phyloP scores from a whole-genome alignment of 2,113 vertebrate species.

The Sinocyclocheilus anophthalmus region DNA sequence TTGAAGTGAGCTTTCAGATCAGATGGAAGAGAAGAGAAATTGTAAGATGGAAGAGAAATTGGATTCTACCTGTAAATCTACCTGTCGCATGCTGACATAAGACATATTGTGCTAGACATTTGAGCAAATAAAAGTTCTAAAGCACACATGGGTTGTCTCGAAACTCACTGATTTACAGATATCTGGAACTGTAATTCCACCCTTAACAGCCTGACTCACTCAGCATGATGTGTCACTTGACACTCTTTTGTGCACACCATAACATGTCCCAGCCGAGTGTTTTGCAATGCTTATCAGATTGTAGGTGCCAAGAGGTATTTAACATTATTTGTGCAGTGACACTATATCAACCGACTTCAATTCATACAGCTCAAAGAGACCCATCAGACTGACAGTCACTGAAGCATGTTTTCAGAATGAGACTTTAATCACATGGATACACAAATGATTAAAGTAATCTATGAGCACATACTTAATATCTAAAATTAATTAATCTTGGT shows the following conservation, averaged over 20 bases:
- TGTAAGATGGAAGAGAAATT: neutral
- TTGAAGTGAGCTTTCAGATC: neutral
- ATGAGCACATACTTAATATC: too few species aligned
- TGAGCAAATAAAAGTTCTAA: neutral
- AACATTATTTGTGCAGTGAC: neutral
- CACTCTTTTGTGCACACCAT: conserved; percentile 2
- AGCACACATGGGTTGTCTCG: neutral
- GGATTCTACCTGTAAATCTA: neutral
- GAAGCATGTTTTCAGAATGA: neutral
- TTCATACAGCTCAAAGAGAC: neutral
- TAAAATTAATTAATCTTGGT: too few species aligned
- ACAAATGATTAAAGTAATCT: too few species aligned
- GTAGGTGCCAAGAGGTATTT: neutral
- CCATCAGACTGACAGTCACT: too few species aligned
- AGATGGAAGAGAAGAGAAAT: neutral
- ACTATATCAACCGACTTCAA: neutral
- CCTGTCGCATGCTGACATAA: neutral
- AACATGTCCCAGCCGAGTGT: neutral
- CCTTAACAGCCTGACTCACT: neutral
- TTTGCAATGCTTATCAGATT: neutral
- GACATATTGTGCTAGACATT: neutral
- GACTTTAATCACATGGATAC: neutral
- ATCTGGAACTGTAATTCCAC: neutral
- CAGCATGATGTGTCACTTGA: neutral
- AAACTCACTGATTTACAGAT: neutral